Conservation (phyloP, 2,888 invertebrate species). For the Didymodactylos carnosus region DNA sequence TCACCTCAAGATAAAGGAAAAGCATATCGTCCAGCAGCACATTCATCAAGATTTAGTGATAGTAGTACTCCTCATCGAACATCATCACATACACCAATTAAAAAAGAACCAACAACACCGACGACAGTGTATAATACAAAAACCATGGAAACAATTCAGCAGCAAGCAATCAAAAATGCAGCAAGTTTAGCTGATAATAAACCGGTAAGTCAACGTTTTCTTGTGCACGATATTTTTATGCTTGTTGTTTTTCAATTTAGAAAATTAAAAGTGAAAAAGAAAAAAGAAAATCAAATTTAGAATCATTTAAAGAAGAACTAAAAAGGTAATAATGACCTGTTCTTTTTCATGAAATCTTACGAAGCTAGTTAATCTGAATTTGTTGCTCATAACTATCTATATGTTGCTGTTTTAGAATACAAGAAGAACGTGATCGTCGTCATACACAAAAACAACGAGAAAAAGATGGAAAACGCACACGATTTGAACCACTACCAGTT, state of each 20-base stretch:
- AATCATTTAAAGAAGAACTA: constrained; percentile 90
- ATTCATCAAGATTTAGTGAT: too few relatives aligned
- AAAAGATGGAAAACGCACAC: neutral
- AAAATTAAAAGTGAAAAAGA: constrained; percentile 51
- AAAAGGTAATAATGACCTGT: constrained; percentile 56
- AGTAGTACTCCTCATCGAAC: neutral
- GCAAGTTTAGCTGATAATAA: neutral
- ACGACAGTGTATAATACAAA: neutral
- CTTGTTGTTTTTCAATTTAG: neutral
- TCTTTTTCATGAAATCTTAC: constrained; percentile 34
- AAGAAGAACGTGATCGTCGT: constrained; percentile 8
- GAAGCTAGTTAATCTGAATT: constrained; percentile 6
- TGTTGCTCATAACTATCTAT: constrained; percentile 6
- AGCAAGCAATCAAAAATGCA: neutral
- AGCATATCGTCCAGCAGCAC: neutral
- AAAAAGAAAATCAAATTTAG: constrained; percentile 86
- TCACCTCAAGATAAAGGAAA: neutral
- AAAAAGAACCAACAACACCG: neutral
- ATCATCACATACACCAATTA: neutral
- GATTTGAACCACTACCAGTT: neutral
- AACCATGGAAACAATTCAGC: neutral
- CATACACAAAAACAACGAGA: neutral
- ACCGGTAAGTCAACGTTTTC: neutral
- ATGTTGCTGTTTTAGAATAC: constrained; percentile 11
- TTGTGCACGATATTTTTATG: neutral